These are phyloP conservation scores for Takifugu rubripes DNA, from an alignment of 2,797 vertebrate species.

Conservation along the genomic window DNA sequence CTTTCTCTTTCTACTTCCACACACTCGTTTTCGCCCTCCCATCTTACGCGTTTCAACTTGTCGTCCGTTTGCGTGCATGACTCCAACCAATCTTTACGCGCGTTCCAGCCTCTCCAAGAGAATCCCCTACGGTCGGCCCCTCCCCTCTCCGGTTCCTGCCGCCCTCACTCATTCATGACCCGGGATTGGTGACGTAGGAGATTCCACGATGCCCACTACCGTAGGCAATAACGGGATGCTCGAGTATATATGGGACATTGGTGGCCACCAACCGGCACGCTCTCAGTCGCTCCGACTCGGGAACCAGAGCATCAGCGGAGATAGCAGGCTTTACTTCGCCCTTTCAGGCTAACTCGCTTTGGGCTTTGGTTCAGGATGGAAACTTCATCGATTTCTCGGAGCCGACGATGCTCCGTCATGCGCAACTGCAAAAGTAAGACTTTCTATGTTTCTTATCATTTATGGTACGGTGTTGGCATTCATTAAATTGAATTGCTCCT, in stretches of 20 bases:
- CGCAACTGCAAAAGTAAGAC: constrained; percentile 79
- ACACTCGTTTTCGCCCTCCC: constrained; percentile 40
- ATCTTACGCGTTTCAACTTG: constrained; percentile 52
- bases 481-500: too few relatives aligned
- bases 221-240: constrained; percentile 71
- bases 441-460: constrained; percentile 10
- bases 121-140: constrained; percentile 62
- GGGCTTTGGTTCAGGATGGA: constrained; percentile 84
- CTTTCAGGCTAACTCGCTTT: constrained; percentile 83
- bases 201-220: constrained; percentile 79
- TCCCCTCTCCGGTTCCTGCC: constrained; percentile 73
- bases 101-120: constrained; percentile 56
- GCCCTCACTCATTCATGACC: constrained; percentile 78
- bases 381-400: constrained; percentile 74
- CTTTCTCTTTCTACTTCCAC: constrained; percentile 34
- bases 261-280: constrained; percentile 67
- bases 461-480: neutral
- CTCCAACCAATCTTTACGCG: constrained; percentile 71
- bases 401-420: constrained; percentile 77
- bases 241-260: constrained; percentile 70
- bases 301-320: constrained; percentile 84
- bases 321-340: constrained; percentile 79
- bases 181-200: constrained; percentile 76
- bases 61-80: constrained; percentile 50
- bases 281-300: constrained; percentile 81